Percentiles rank a stretch among this genome's conserved stretches.
phyloP scores from a whole-genome alignment of 2,797 vertebrate genomes.

The Podargus strigoides region DNA sequence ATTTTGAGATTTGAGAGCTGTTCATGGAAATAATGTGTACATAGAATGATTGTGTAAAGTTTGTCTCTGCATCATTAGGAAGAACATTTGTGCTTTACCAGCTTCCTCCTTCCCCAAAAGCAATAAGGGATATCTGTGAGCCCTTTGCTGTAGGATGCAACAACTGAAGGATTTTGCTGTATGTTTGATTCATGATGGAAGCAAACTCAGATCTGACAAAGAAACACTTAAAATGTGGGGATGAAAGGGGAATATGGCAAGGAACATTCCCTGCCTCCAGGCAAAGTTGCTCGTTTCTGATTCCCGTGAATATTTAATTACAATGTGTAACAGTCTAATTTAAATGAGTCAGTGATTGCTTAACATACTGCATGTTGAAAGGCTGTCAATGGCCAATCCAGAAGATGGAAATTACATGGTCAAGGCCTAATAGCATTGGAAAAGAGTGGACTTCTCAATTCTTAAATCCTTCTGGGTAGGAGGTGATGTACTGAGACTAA shows the following conservation, averaged over 20 bases:
- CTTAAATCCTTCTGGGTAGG: not conserved
- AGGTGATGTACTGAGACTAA: not conserved
- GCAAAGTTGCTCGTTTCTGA: not conserved
- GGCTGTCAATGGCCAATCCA: not conserved
- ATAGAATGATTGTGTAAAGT: accelerated
- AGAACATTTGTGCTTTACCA: not conserved
- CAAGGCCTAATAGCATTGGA: not conserved
- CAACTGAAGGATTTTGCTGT: not conserved
- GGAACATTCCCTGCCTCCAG: not conserved
- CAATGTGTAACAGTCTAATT: not conserved
- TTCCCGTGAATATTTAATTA: not conserved
- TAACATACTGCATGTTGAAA: not conserved
- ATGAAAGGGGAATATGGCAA: not conserved
- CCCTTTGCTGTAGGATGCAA: not conserved
- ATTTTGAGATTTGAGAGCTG: not conserved
- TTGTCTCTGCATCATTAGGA: not conserved
- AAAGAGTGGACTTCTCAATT: not conserved
- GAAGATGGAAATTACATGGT: not conserved
- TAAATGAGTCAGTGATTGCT: not conserved
- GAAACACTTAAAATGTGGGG: not conserved
- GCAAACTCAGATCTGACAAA: not conserved
- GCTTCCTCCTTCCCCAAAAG: not conserved
- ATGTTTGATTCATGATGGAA: not conserved
- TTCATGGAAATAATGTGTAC: not conserved
- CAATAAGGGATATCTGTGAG: not conserved